Evolutionary conservation across 1,140 invertebrate genomes (phyloP).

Genomic region (Lanistes nyassanus): DNA sequence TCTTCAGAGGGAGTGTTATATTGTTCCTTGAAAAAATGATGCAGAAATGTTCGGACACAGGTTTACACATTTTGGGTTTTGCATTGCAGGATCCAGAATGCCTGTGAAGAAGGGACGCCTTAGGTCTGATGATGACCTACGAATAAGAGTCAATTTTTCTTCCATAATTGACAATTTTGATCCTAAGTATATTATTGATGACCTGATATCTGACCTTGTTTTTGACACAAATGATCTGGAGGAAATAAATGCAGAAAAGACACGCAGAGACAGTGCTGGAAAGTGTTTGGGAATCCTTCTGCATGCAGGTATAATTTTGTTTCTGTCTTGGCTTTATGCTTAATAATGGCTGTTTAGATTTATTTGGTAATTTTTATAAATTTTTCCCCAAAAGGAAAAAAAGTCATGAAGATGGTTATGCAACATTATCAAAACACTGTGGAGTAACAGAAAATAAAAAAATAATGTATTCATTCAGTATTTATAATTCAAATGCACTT

Average conservation of each 20-base stretch:
- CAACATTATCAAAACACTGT: not conserved
- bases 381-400: not conserved
- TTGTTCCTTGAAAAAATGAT: not conserved
- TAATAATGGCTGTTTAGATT: not conserved
- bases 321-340: too few species aligned
- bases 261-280: not conserved
- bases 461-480: not conserved
- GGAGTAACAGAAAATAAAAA: not conserved
- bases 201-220: conserved; percentile 13
- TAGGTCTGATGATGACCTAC: conserved; percentile 11
- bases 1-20: too few species aligned
- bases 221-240: conserved; percentile 23
- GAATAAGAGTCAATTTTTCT: conserved; percentile 16
- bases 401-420: not conserved
- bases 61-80: not conserved
- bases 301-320: conserved; percentile 13
- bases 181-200: conserved; percentile 18
- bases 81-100: conserved; percentile 16
- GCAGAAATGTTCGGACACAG: too few species aligned
- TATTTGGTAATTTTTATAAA: not conserved
- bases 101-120: conserved; percentile 23
- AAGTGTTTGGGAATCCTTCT: conserved; percentile 19
- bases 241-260: conserved; percentile 16
- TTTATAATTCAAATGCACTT: too few species aligned
- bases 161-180: conserved; percentile 27